Evolutionary conservation across 2,888 invertebrate species (phyloP).

Genomic region (Coronaproctus castanopsis): DNA sequence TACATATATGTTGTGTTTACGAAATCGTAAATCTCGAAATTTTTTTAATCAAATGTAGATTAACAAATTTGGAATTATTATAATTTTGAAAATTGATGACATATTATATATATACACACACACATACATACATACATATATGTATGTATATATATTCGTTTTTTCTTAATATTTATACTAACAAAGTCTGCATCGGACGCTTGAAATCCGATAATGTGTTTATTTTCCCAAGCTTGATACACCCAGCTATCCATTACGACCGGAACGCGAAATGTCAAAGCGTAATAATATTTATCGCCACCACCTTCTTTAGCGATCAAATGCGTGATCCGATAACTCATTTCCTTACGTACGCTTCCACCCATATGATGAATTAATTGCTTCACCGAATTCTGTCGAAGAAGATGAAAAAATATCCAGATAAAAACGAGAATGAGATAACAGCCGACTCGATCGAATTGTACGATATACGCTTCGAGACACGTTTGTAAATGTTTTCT

Average conservation of each 20-base stretch:
- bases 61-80: too few species aligned
- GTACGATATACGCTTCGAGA: too few species aligned
- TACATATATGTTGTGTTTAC: too few species aligned
- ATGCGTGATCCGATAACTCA: slow-evolving; percentile 74
- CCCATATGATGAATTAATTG: slow-evolving; percentile 90
- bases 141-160: too few species aligned
- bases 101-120: too few species aligned
- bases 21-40: too few species aligned
- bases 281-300: slow-evolving; percentile 86
- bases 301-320: slow-evolving; percentile 73
- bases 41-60: too few species aligned
- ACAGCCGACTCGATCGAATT: not conserved
- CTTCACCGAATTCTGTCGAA: slow-evolving; percentile 55
- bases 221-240: slow-evolving; percentile 61
- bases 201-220: slow-evolving; percentile 44
- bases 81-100: too few species aligned
- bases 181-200: slow-evolving; percentile 41
- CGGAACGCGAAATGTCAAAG: slow-evolving; percentile 69
- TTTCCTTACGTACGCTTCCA: slow-evolving; percentile 80
- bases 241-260: slow-evolving; percentile 81
- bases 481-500: too few species aligned
- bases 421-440: too few species aligned
- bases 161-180: too few species aligned
- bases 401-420: slow-evolving; percentile 10
- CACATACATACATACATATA: too few species aligned